Base-by-base conservation (phyloP, 2,888 invertebrate species). In the Caradrina kadenii region DNA sequence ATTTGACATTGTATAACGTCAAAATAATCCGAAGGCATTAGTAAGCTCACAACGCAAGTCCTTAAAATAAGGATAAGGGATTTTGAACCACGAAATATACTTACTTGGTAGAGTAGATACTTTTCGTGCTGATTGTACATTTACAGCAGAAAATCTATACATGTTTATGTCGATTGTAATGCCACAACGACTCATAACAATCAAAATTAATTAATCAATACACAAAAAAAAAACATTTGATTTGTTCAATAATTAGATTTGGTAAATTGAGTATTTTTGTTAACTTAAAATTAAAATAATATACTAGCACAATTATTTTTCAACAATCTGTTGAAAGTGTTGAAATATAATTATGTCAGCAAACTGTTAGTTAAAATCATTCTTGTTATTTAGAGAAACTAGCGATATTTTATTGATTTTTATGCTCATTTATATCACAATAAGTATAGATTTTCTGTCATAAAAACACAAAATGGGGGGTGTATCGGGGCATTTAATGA, bases 21-120 rank as follows among this genome's bases (percentile, higher is more conserved):
- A 77, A 87, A 84, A 73, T 68, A 84, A 86, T 79, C 65, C 59
- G 76, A 88, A 88, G 84, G 85, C 83, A 79, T 76, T 60, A 65
- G 69, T 84, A 87, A 87, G 85, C 85, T 88, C 88, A 89, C 87
- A 88, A 89, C 87, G 77, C 83, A 89, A 88, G 79, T 81, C 78
- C 78, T 83, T 85, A 80, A 84, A 86, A 76, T 79, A 79, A 85
- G 67, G 62, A 70, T 59, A 76, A 64, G 73, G 69, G 73, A 65
- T 54, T 19, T 61, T 65, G 31, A 7, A 56, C 42, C 42, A 45
- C 63, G 54, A 74, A 68, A 58, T 70, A 79, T 39, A 70, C 56
- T 52, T 69, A 81, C 72, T 66, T 48, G 22, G 8, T 35, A 59
- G 39, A 66, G 69, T 59, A 76, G 48, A 78, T 67, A 79, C 68